These are phyloP conservation scores for Eupithecia subfuscata DNA, from an alignment of 2,888 invertebrate genomes.

Conservation along the genomic window DNA sequence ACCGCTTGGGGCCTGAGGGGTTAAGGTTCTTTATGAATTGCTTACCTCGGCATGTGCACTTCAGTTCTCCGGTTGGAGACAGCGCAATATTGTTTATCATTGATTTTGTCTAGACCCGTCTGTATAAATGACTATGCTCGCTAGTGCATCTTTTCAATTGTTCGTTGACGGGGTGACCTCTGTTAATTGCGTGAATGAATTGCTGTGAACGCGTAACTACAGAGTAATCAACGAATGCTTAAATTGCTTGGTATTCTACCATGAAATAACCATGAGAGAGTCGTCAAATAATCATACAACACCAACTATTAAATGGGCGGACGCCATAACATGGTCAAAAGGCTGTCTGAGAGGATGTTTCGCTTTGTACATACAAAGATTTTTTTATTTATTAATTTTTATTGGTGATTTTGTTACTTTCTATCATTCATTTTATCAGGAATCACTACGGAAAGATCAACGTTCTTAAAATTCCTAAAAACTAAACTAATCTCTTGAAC, in stretches of 20 bases:
- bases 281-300: not conserved
- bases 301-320: not conserved
- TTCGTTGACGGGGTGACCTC: conserved; percentile 23
- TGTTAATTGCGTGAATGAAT: conserved; percentile 3
- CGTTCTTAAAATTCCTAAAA: not conserved
- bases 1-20: too few relatives aligned
- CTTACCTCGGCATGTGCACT: too few relatives aligned
- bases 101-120: not conserved
- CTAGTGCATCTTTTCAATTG: conserved; percentile 23
- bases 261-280: not conserved
- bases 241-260: not conserved
- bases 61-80: too few relatives aligned
- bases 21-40: too few relatives aligned
- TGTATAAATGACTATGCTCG: not conserved
- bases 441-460: too few relatives aligned
- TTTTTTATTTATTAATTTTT: not conserved
- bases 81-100: too few relatives aligned
- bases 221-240: not conserved
- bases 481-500: not conserved
- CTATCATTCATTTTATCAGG: not conserved
- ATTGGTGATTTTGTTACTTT: too few relatives aligned
- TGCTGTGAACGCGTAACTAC: conserved; percentile 5
- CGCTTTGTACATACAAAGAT: too few relatives aligned
- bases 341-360: not conserved
- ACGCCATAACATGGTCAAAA: not conserved